Conservation (phyloP, 1,140 invertebrate genomes). For the Meteorus sp. region DNA sequence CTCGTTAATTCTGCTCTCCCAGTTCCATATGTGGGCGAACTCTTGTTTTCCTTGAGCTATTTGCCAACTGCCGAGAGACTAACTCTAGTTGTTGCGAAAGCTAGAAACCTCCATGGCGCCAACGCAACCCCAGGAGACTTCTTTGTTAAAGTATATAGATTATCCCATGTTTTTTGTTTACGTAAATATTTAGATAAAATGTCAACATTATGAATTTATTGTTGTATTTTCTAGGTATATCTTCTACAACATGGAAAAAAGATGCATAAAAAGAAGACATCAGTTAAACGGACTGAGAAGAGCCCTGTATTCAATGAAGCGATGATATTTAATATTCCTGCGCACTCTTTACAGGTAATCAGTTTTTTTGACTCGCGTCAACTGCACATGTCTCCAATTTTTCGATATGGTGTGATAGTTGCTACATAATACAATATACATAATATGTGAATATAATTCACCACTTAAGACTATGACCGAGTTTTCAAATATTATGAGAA, state of each 20-base stretch:
- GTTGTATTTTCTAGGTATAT: conserved; percentile 66
- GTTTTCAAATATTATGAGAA: too few species aligned
- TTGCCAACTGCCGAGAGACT: conserved; percentile 64
- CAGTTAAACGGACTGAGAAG: conserved; percentile 68
- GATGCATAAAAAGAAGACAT: conserved; percentile 76
- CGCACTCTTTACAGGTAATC: conserved; percentile 64
- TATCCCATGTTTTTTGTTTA: conserved; percentile 49
- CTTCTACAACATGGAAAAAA: conserved; percentile 76
- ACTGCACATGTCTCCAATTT: too few species aligned
- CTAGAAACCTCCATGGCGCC: conserved; percentile 55
- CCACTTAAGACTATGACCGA: too few species aligned
- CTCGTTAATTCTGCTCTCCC: conserved; percentile 59
- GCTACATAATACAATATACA: too few species aligned
- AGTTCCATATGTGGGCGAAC: conserved; percentile 63
- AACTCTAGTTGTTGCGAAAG: conserved; percentile 65
- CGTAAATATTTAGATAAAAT: conserved; percentile 42
- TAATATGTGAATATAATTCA: too few species aligned
- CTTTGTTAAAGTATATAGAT: conserved; percentile 49
- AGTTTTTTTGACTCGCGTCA: too few species aligned
- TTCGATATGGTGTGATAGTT: too few species aligned
- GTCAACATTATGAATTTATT: conserved; percentile 2
- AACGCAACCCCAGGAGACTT: conserved; percentile 48
- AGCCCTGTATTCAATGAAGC: conserved; percentile 80
- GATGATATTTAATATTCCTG: conserved; percentile 77
- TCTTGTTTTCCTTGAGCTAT: conserved; percentile 65